A percentile compares a stretch with the other conserved stretches of the same genome.
phyloP scores from a whole-genome alignment of 2,113 vertebrate species.

The Python bivittatus region DNA sequence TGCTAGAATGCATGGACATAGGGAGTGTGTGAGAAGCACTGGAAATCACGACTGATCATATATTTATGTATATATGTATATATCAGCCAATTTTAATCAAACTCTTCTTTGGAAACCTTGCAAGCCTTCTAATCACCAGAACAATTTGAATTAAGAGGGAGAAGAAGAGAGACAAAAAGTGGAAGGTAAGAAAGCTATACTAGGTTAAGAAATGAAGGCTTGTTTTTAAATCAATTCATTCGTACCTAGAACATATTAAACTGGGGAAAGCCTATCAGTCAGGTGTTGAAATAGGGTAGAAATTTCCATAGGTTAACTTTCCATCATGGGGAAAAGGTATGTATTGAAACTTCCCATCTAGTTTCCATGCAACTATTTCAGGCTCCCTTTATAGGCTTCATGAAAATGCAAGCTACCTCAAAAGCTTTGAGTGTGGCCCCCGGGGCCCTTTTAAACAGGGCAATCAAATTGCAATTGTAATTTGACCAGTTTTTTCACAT shows the following conservation, averaged over 20 bases:
- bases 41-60: conserved; percentile 72
- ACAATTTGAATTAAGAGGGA: conserved; percentile 57
- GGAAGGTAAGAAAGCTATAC: conserved; percentile 16
- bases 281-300: conserved; percentile 13
- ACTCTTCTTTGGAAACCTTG: conserved; percentile 49
- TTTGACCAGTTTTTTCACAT: too few relatives aligned
- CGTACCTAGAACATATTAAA: conserved; percentile 30
- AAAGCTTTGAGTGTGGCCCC: too few relatives aligned
- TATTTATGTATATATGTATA: conserved; percentile 38
- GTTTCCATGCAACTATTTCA: not conserved
- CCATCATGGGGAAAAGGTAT: not conserved
- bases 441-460: too few relatives aligned
- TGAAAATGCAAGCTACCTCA: too few relatives aligned
- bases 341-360: not conserved
- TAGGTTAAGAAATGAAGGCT: conserved; percentile 54
- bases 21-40: conserved; percentile 55
- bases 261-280: conserved; percentile 17
- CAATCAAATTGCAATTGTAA: too few relatives aligned
- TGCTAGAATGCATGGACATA: conserved; percentile 56
- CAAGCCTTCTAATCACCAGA: conserved; percentile 39
- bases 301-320: conserved; percentile 12
- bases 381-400: not conserved
- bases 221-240: conserved; percentile 50
- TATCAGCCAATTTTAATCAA: conserved; percentile 78
- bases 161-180: not conserved